phyloP scores from a whole-genome alignment of 2,797 vertebrate species.

The Eulemur mongoz region DNA sequence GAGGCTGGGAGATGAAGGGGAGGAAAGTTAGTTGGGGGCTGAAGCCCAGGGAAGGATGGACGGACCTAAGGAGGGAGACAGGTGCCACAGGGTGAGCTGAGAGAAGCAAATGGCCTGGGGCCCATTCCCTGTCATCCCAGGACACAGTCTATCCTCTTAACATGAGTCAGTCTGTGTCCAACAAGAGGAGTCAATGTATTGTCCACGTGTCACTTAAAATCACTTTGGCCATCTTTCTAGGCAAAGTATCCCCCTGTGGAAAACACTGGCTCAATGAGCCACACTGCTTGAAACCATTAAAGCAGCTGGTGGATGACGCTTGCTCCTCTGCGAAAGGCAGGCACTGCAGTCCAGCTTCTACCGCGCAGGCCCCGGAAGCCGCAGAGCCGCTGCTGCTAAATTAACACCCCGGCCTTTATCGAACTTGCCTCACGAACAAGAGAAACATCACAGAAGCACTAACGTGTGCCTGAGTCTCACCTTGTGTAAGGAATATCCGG shows the following conservation, averaged over 20 bases:
- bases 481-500: constrained; percentile 98
- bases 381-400: background rate
- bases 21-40: background rate
- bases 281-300: background rate
- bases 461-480: constrained; percentile 80
- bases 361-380: too few relatives aligned
- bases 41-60: background rate
- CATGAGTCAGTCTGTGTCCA: background rate
- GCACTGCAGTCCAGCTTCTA: background rate
- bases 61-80: background rate
- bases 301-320: background rate
- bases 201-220: background rate
- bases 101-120: background rate
- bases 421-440: background rate
- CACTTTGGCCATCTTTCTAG: background rate
- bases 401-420: background rate
- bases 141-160: background rate
- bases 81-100: background rate
- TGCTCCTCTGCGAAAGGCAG: background rate
- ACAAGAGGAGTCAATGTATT: background rate
- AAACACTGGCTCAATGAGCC: background rate
- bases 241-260: background rate
- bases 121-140: background rate
- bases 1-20: background rate
- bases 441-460: background rate